Evolutionary conservation across 2,797 vertebrate species (phyloP).

Genomic region (Enteromius unitaeniatus): DNA sequence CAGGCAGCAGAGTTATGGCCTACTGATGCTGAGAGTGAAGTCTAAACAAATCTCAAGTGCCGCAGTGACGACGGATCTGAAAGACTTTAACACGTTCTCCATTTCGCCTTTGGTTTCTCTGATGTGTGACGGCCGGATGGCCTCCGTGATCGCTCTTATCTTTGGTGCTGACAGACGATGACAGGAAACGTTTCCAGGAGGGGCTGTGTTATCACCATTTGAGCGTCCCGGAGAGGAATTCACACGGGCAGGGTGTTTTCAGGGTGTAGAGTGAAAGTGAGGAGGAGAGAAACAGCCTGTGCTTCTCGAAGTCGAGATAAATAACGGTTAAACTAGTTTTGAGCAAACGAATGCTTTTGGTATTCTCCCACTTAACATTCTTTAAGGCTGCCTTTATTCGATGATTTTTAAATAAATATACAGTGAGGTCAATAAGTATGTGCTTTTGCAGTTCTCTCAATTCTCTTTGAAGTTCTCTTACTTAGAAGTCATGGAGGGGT

Average conservation of each 20-base stretch:
- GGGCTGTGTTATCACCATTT: neutral
- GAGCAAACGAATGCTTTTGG: neutral
- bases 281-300: neutral
- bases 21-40: neutral
- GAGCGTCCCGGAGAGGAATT: neutral
- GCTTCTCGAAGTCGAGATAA: neutral
- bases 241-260: neutral
- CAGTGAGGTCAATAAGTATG: too few species aligned
- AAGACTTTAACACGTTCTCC: slow-evolving; percentile 33
- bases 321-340: neutral
- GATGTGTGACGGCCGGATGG: slow-evolving; percentile 22
- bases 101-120: neutral
- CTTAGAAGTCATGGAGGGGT: too few species aligned
- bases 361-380: neutral
- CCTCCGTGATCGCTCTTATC: slow-evolving; percentile 20
- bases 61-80: neutral
- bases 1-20: neutral
- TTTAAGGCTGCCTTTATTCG: neutral
- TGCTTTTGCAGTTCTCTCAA: too few species aligned
- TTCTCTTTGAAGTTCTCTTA: too few species aligned
- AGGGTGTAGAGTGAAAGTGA: slow-evolving; percentile 3
- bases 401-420: too few species aligned
- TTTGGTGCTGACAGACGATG: slow-evolving; percentile 29
- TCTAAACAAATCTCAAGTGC: neutral
- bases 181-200: slow-evolving; percentile 26